These are phyloP conservation scores for Endotricha flammealis DNA, from an alignment of 2,888 invertebrate species.

Conservation along the genomic window DNA sequence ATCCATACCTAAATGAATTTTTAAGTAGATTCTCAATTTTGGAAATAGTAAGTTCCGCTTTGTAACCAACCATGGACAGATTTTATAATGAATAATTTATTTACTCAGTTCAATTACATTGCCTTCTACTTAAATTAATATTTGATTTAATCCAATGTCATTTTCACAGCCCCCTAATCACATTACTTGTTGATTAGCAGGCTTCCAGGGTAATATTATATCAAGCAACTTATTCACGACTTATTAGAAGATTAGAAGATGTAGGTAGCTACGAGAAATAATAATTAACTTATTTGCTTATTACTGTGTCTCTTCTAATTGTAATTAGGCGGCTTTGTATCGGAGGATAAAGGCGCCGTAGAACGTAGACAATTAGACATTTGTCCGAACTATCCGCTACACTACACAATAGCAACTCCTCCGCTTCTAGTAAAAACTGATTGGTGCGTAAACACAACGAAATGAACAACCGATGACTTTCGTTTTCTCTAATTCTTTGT, in stretches of 20 bases:
- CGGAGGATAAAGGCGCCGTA: slow-evolving; percentile 13
- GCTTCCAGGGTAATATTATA: background rate
- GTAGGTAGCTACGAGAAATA: background rate
- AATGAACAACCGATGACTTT: slow-evolving; percentile 72
- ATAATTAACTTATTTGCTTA: background rate
- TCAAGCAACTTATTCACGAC: background rate
- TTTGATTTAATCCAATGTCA: slow-evolving; percentile 3
- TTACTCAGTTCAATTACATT: no score
- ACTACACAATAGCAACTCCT: slow-evolving; percentile 39
- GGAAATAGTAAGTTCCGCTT: no score
- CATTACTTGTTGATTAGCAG: slow-evolving; percentile 4
- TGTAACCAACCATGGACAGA: no score
- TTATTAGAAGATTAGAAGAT: background rate
- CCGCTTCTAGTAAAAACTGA: slow-evolving; percentile 54
- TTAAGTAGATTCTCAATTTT: no score
- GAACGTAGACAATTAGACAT: slow-evolving; percentile 42
- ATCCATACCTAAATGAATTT: background rate
- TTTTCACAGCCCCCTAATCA: slow-evolving; percentile 6
- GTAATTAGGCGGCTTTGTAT: slow-evolving; percentile 4
- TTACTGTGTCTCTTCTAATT: background rate
- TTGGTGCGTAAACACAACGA: slow-evolving; percentile 58
- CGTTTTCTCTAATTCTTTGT: slow-evolving; percentile 61
- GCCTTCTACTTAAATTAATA: no score
- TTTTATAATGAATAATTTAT: no score
- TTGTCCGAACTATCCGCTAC: slow-evolving; percentile 40